Evolutionary conservation across 2,113 vertebrate genomes (phyloP), one percentile per base, ranked within the genome.

Genomic region (Verasper variegatus): DNA sequence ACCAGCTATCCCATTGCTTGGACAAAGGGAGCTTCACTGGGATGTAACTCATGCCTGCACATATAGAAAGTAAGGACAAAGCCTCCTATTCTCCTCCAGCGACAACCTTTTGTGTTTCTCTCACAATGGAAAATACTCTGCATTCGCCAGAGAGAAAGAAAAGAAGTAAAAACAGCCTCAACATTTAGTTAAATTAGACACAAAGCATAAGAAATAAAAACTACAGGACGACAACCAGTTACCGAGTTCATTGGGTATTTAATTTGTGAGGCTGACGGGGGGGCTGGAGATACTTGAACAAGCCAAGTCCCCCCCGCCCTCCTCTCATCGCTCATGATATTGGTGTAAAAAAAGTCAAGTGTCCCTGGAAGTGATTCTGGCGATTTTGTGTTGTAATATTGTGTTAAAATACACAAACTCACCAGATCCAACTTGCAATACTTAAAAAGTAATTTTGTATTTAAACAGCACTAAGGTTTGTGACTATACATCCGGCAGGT

Each of bases 1-100:
- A 80, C 35, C 74, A 68, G 71, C 74, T 85, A 70, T 88, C 78
- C 78, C 31, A 8, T 80, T 86, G 74, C 71, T 6, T 3, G 58
- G 81, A 92, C 90, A 56, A 89, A 92, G 63, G 84, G 76, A 37
- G 82, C 80, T 87, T 87, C 80, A 76, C 72, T 78, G 78, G 61
- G 78, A 80, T 89, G 87, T 91, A 91, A 93, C 82, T 87, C 82
- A 80, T 65, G 84, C 89, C 86, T 86, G 70, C 80, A 74, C 76
- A 78, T 77, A 89, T 65, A 63, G 69, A 87, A 76, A 80, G 66
- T 68, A 57, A 54, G 74, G 67, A 93, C 91, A 94, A 92, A 89
- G 75, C 23, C 71, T 45, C 27, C 80, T 37, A 71, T 92, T 92
- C 67, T 90, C 76, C 64, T 56, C 70, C 3, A 10, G 80, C 87